Percentiles rank a stretch among this genome's conserved stretches.
These are phyloP conservation scores for Drosophila basisetae DNA, from an alignment of 2,888 invertebrate genomes.

Conservation along the genomic window DNA sequence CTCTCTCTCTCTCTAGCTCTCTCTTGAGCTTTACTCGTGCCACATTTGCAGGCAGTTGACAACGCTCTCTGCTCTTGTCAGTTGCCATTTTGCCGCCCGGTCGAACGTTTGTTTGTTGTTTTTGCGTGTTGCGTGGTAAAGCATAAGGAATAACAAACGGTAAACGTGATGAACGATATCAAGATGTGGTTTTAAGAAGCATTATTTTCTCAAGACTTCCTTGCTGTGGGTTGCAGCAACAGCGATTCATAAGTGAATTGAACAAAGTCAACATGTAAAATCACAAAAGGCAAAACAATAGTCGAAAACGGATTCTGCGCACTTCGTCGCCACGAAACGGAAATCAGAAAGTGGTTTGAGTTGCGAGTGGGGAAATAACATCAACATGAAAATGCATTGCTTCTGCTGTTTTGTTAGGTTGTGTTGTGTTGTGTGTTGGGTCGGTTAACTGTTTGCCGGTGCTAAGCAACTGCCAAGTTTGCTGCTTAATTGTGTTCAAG, in stretches of 20 bases:
- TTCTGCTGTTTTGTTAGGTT: conserved; percentile 5
- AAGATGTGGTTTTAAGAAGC: conserved; percentile 19
- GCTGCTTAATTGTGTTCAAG: conserved; percentile 21
- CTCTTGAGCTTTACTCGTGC: conserved; percentile 26
- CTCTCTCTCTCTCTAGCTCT: conserved; percentile 16
- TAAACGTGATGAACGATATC: conserved; percentile 33
- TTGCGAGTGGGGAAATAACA: conserved; percentile 51
- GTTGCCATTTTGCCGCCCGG: conserved; percentile 83
- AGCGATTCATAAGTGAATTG: conserved; percentile 39
- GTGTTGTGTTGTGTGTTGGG: conserved; percentile 10
- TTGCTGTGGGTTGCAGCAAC: conserved; percentile 6
- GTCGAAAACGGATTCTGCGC: conserved; percentile 72
- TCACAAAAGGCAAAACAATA: conserved; percentile 58
- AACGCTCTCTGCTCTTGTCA: conserved; percentile 50
- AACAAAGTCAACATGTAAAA: conserved; percentile 42
- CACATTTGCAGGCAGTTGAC: conserved; percentile 16
- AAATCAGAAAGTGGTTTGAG: conserved; percentile 37
- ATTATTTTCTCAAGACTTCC: conserved; percentile 3
- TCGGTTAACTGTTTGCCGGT: conserved; percentile 28
- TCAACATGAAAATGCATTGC: conserved; percentile 64
- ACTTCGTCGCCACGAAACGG: conserved; percentile 38
- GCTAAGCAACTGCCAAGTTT: conserved; percentile 34
- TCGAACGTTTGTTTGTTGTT: conserved; percentile 74
- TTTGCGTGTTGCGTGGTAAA: conserved; percentile 55
- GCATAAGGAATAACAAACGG: conserved; percentile 8